These are phyloP conservation scores for Marisa cornuarietis DNA, from an alignment of 1,140 invertebrate species.

Conservation along the genomic window DNA sequence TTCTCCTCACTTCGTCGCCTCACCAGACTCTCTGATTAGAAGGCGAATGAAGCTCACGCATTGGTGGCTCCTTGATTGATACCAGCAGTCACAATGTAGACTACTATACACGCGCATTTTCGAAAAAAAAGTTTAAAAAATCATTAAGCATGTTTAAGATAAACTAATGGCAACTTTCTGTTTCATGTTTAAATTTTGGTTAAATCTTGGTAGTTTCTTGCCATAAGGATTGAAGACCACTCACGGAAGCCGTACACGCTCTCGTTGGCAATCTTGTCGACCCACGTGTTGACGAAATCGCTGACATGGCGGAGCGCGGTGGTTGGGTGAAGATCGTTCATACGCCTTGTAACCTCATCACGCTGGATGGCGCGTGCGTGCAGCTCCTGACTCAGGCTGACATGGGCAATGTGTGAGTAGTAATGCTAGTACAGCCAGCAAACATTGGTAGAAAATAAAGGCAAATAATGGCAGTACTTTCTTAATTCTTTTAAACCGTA, in stretches of 20 bases:
- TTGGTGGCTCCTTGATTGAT: too few relatives aligned
- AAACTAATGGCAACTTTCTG: not conserved
- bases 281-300: constrained; percentile 21
- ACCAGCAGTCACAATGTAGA: too few relatives aligned
- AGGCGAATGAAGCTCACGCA: too few relatives aligned
- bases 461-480: too few relatives aligned
- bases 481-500: too few relatives aligned
- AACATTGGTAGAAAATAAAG: not conserved
- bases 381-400: constrained; percentile 4
- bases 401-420: not conserved
- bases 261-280: constrained; percentile 9
- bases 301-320: constrained; percentile 4
- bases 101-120: too few relatives aligned
- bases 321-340: constrained; percentile 19
- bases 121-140: not conserved
- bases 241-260: constrained; percentile 20
- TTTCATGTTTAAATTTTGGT: too few relatives aligned
- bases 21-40: too few relatives aligned
- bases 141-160: not conserved
- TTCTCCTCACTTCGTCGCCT: too few relatives aligned
- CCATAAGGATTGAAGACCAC: not conserved
- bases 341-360: not conserved
- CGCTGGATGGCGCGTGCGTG: not conserved
- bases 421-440: not conserved
- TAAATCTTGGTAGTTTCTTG: too few relatives aligned